These are phyloP conservation scores for Corapipo altera DNA, from an alignment of 2,113 vertebrate genomes.

Conservation along the genomic window DNA sequence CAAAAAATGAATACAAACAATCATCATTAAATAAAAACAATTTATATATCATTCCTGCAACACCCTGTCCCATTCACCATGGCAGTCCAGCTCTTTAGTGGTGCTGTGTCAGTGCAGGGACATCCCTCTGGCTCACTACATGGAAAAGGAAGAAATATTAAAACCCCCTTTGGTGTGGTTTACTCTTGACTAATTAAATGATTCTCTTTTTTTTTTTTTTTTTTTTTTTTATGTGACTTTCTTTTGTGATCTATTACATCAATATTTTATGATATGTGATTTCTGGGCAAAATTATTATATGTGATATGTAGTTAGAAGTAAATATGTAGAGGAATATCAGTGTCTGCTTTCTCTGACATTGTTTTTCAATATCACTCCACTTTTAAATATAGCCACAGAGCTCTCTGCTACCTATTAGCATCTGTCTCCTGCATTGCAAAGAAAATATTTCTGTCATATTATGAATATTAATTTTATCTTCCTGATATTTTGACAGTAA, in stretches of 20 bases:
- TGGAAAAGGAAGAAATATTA: not conserved
- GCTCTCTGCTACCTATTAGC: not conserved
- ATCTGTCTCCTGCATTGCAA: not conserved
- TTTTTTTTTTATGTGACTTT: not conserved
- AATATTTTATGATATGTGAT: not conserved
- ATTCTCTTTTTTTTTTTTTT: not conserved
- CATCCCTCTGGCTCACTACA: not conserved
- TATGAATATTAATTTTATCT: constrained; percentile 21
- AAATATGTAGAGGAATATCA: not conserved
- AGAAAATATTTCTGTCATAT: constrained; percentile 23
- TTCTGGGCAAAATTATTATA: not conserved
- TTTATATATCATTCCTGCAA: not conserved
- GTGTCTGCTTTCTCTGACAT: not conserved
- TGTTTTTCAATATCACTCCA: not conserved
- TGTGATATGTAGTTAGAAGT: not conserved
- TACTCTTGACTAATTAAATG: not conserved
- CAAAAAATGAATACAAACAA: not conserved
- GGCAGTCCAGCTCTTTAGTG: not conserved
- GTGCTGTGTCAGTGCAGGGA: not conserved
- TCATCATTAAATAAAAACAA: rapidly evolving
- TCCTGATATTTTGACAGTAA: constrained; percentile 27
- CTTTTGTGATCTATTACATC: not conserved
- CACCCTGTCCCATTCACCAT: rapidly evolving
- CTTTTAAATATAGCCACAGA: not conserved
- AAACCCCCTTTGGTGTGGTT: not conserved